A percentile compares a stretch with the other conserved stretches of the same genome.
Evolutionary conservation across 2,888 invertebrate species (phyloP).

Genomic region (Aspidiotus rigidus): DNA sequence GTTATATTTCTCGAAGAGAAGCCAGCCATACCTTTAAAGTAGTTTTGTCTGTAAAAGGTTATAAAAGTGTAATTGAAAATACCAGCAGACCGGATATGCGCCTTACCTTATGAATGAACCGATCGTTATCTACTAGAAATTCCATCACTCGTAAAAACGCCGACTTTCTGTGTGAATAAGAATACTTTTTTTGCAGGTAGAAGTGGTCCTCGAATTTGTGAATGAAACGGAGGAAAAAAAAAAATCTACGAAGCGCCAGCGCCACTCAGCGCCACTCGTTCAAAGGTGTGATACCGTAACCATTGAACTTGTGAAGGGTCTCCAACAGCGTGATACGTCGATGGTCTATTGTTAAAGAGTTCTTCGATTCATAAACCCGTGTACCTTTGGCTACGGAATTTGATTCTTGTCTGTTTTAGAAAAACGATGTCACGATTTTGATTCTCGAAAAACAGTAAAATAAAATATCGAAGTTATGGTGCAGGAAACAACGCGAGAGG

Average conservation of each 20-base stretch:
- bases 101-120: constrained; percentile 32
- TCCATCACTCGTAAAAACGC: constrained; percentile 27
- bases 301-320: not conserved
- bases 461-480: not conserved
- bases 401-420: constrained; percentile 8
- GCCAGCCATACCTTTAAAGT: constrained; percentile 13
- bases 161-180: constrained; percentile 30
- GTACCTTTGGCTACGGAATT: not conserved
- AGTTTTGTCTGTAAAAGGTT: constrained; percentile 29
- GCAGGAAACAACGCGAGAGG: not conserved
- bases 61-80: constrained; percentile 32
- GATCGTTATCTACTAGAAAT: constrained; percentile 27
- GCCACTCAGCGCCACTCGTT: constrained; percentile 23
- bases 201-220: constrained; percentile 22
- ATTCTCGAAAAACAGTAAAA: constrained; percentile 1
- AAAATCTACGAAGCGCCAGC: not conserved
- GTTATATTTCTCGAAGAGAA: constrained; percentile 18
- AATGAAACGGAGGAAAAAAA: constrained; percentile 26
- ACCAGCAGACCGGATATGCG: constrained; percentile 30
- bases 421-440: not conserved
- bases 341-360: not conserved
- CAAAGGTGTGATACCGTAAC: constrained; percentile 30
- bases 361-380: not conserved
- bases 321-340: constrained; percentile 17
- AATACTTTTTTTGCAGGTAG: constrained; percentile 21